Percentiles rank a stretch among this genome's conserved stretches.
Conservation (phyloP, 2,888 invertebrate species). For the Heterodera filipjevi region DNA sequence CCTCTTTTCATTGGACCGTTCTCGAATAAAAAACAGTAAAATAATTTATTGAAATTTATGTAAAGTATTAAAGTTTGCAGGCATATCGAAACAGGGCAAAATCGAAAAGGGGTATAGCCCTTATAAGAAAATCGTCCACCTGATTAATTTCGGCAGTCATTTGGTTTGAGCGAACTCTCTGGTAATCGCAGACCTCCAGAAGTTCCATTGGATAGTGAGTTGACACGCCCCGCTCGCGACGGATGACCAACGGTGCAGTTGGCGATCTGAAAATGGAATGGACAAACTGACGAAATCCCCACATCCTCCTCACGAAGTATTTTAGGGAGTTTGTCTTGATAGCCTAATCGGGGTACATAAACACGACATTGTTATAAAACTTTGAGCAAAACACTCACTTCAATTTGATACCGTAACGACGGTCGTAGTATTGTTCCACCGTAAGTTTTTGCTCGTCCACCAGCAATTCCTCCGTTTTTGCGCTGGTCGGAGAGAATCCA, state of each 20-base stretch:
- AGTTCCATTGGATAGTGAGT: constrained; percentile 38
- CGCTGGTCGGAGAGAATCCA: not conserved
- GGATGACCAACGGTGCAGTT: not conserved
- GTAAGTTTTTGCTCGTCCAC: not conserved
- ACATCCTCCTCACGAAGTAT: not conserved
- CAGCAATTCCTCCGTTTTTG: not conserved
- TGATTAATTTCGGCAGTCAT: not conserved
- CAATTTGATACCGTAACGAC: not conserved
- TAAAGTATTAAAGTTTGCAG: too few species aligned
- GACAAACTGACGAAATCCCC: not conserved
- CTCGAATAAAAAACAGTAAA: too few species aligned
- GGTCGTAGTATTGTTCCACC: not conserved
- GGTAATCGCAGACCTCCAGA: constrained; percentile 36
- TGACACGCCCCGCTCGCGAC: not conserved
- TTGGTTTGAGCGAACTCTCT: constrained; percentile 29
- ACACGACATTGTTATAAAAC: not conserved
- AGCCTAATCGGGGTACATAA: not conserved
- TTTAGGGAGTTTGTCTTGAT: not conserved
- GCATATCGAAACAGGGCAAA: too few species aligned
- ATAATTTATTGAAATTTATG: too few species aligned
- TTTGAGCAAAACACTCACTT: not conserved
- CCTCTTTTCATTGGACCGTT: too few species aligned
- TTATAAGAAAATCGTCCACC: too few species aligned
- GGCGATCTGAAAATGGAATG: not conserved
- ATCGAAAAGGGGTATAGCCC: too few species aligned